Evolutionary conservation across 2,113 vertebrate species (phyloP).

Genomic region (Mesoclemmys tuberculata): DNA sequence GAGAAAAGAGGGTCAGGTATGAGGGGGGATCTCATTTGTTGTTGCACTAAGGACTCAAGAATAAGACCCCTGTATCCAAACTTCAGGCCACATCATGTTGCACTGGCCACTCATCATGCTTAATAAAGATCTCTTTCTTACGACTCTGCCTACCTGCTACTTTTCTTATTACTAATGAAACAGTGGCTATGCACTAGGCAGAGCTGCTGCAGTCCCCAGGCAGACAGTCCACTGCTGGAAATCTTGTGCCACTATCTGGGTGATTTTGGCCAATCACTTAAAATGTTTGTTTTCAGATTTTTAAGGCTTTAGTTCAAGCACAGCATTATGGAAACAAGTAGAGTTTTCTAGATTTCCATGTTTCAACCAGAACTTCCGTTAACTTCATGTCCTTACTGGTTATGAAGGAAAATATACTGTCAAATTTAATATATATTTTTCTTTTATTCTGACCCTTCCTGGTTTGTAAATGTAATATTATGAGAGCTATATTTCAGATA

Average conservation of each 20-base stretch:
- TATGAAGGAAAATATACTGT: not conserved
- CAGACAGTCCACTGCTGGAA: not conserved
- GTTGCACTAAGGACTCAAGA: not conserved
- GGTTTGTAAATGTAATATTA: not conserved
- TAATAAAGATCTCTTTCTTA: not conserved
- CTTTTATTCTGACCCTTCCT: not conserved
- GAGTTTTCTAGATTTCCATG: not conserved
- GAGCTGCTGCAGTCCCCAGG: not conserved
- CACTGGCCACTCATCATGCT: not conserved
- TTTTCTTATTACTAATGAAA: accelerated
- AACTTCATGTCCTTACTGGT: not conserved
- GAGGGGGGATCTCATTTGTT: not conserved
- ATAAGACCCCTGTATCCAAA: not conserved
- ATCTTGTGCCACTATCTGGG: not conserved
- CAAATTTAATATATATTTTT: not conserved
- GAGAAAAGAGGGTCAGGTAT: not conserved
- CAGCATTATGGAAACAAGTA: not conserved
- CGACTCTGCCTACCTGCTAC: not conserved
- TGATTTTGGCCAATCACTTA: not conserved
- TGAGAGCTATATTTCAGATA: not conserved
- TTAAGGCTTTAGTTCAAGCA: not conserved
- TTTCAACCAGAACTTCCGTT: not conserved
- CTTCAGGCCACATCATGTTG: not conserved
- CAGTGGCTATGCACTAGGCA: accelerated
- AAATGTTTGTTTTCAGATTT: not conserved